phyloP scores from a whole-genome alignment of 2,888 invertebrate genomes.

The Microdon myrmicae region DNA sequence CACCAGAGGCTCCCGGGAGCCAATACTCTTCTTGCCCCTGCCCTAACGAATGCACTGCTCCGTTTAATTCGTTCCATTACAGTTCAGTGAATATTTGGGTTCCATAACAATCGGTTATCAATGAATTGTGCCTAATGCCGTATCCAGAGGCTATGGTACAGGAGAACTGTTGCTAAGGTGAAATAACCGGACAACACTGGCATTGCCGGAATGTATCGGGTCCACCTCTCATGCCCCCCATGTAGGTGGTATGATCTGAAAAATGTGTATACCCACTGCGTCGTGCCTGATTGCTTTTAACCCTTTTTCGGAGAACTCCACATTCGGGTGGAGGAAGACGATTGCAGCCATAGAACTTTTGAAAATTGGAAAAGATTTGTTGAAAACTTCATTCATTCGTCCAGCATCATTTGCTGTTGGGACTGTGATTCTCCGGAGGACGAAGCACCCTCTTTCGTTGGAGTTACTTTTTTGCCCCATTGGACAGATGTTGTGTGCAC shows the following conservation, averaged over 20 bases:
- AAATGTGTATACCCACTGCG: constrained; percentile 36
- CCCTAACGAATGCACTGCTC: constrained; percentile 54
- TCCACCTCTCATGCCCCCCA: neutral
- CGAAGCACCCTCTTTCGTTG: neutral
- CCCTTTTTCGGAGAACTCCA: constrained; percentile 40
- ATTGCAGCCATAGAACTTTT: constrained; percentile 29
- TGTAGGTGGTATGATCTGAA: constrained; percentile 16
- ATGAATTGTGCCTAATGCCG: constrained; percentile 61
- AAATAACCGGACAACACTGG: constrained; percentile 37
- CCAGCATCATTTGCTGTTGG: constrained; percentile 28
- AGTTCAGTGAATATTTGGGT: constrained; percentile 64
- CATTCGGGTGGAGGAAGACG: neutral
- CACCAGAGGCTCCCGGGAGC: constrained; percentile 1
- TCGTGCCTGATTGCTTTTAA: constrained; percentile 53
- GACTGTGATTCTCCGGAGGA: constrained; percentile 10
- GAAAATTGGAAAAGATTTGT: constrained; percentile 51
- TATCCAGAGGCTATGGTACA: constrained; percentile 46
- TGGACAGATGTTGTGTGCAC: constrained; percentile 48
- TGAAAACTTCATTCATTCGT: constrained; percentile 51
- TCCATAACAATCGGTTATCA: constrained; percentile 62
- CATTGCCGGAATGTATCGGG: constrained; percentile 14
- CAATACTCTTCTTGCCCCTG: constrained; percentile 5
- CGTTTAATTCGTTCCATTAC: constrained; percentile 64
- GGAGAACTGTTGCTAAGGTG: constrained; percentile 18
- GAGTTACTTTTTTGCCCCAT: constrained; percentile 27